Conservation (phyloP, 2,113 vertebrate genomes). For the Eclectus roratus region DNA sequence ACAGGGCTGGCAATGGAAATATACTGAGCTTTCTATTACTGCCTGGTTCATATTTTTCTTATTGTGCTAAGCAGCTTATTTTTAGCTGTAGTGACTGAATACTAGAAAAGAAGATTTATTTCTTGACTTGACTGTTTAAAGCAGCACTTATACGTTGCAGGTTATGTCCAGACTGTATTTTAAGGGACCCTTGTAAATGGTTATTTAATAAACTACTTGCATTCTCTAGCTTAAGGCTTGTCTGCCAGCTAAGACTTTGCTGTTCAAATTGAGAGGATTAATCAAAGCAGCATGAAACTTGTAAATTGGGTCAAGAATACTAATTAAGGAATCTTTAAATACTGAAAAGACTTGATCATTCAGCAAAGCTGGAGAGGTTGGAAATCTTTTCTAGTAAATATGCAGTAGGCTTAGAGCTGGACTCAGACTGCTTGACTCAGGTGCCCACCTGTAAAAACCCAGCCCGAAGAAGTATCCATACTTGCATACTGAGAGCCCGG, state of each 20-base stretch:
- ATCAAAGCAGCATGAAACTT: not conserved
- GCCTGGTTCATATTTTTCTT: not conserved
- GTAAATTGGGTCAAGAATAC: not conserved
- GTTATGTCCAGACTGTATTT: not conserved
- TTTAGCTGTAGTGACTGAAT: not conserved
- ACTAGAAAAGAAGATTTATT: slow-evolving; percentile 7
- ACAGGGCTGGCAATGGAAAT: not conserved
- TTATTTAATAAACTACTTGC: not conserved
- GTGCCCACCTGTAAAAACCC: not conserved
- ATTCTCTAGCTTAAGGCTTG: not conserved
- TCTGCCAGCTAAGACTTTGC: not conserved
- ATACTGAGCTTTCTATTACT: not conserved
- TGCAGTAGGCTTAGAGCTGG: not conserved
- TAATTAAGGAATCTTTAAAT: not conserved
- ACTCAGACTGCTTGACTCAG: not conserved
- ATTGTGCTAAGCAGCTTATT: slow-evolving; percentile 15
- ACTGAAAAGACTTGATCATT: not conserved
- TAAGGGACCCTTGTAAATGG: not conserved
- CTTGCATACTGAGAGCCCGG: not conserved
- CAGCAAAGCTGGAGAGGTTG: not conserved
- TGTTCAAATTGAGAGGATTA: not conserved
- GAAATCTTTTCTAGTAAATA: not conserved
- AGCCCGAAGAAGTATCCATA: not conserved
- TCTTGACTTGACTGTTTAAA: not conserved
- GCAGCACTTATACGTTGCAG: not conserved